Evolutionary conservation across 2,797 vertebrate genomes (phyloP), one percentile per base, ranked within the genome.

Genomic region (Mastacembelus armatus): DNA sequence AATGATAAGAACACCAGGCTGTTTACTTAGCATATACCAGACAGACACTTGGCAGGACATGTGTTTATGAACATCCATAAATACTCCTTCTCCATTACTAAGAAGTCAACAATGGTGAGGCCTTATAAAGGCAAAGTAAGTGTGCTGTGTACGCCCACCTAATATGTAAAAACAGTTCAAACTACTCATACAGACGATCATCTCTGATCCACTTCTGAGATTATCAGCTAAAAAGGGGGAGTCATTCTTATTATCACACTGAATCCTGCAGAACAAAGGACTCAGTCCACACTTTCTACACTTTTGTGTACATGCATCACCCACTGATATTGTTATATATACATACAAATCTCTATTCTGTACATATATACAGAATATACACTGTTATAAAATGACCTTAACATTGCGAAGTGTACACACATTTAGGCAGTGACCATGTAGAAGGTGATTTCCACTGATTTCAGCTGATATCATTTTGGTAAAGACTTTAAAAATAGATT

Each of bases 21-120:
- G 60, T 77, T 85, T 83, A 78, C 51, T 64, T 78, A 78, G 70
- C 66, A 78, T 81, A 77, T 64, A 86, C 74, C 76, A 74, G 52
- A 49, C 76, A 78, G 82, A 77, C 54, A 68, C 80, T 84, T 82
- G 67, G 80, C 84, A 76, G 74, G 49, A 63, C 56, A 72, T 38
- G 30, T 84, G 76, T 86, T 84, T 78, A 81, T 82, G 57, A 74
- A 68, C 45, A 44, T 65, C 70, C 60, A 81, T 78, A 83, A 84
- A 78, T 62, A 85, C 40, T 71, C 51, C 21, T 63, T 81, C 57
- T 85, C 73, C 73, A 85, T 87, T 74, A 76, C 80, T 77, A 88
- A 87, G 82, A 66, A 82, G 70, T 85, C 57, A 78, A 84, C 70
- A 79, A 79, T 59, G 58, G 40, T 3, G 49, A 71, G 45, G 51